Percentiles rank a stretch among this genome's conserved stretches.
These are phyloP conservation scores for Philhelius pedissequus DNA, from an alignment of 2,888 invertebrate species.

Conservation along the genomic window DNA sequence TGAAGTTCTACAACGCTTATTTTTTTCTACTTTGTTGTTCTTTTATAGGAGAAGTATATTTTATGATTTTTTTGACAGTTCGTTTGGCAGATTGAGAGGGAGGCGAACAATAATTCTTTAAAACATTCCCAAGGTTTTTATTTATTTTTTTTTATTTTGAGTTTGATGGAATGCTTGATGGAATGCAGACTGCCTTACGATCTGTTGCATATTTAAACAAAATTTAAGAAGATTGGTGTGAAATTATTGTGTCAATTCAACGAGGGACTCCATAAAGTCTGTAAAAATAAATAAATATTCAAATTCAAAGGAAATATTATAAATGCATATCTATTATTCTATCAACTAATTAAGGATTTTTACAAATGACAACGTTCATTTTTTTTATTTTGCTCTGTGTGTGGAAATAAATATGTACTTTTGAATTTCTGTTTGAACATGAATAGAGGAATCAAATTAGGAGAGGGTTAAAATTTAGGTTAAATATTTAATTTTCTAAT, in stretches of 20 bases:
- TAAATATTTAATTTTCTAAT: too few species aligned
- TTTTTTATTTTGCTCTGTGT: too few species aligned
- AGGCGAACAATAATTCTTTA: constrained; percentile 4
- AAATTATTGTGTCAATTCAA: background rate
- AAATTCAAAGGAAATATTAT: too few species aligned
- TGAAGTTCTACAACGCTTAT: background rate
- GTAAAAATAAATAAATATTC: too few species aligned
- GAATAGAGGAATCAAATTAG: too few species aligned
- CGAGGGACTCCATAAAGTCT: background rate
- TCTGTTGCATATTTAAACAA: background rate
- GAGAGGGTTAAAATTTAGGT: too few species aligned
- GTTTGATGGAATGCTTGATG: constrained; percentile 20
- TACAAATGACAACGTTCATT: too few species aligned
- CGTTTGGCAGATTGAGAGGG: constrained; percentile 23
- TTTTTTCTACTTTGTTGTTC: constrained; percentile 1
- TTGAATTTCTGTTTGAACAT: too few species aligned
- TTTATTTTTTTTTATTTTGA: background rate
- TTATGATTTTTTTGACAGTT: constrained; percentile 51
- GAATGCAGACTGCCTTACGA: background rate
- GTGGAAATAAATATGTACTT: too few species aligned
- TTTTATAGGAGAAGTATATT: constrained; percentile 13
- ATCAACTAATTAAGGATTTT: too few species aligned
- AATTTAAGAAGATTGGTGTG: constrained; percentile 1
- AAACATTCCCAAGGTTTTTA: constrained; percentile 19
- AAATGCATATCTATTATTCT: too few species aligned